phyloP scores from a whole-genome alignment of 1,140 invertebrate species.

The Leptopilina boulardi region DNA sequence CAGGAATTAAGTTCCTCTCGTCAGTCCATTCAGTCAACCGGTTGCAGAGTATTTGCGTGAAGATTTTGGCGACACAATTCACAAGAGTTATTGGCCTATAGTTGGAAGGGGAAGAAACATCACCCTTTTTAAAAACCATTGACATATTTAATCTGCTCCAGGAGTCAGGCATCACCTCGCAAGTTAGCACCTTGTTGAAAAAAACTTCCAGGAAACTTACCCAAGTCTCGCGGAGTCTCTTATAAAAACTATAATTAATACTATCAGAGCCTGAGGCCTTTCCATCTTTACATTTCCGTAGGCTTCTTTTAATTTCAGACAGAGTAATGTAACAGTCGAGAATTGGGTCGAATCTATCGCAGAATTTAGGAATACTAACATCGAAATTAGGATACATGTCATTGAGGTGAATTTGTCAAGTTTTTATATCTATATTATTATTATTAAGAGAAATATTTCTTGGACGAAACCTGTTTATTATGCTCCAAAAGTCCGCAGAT shows the following conservation, averaged over 20 bases:
- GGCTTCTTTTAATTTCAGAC: constrained; percentile 19
- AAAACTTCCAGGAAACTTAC: constrained; percentile 3
- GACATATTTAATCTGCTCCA: too few species aligned
- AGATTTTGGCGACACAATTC: constrained; percentile 51
- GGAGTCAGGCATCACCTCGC: neutral
- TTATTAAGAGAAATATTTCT: neutral
- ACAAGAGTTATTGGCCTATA: constrained; percentile 49
- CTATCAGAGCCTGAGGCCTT: constrained; percentile 48
- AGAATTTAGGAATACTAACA: neutral
- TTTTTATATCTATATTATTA: neutral
- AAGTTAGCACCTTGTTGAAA: constrained; percentile 36
- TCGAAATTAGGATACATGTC: neutral
- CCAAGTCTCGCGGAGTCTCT: constrained; percentile 37
- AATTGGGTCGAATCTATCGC: neutral
- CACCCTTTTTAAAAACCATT: constrained; percentile 53
- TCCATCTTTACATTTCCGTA: constrained; percentile 34
- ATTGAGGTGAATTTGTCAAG: neutral
- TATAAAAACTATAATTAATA: constrained; percentile 41
- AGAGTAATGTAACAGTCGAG: neutral
- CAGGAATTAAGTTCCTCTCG: too few species aligned
- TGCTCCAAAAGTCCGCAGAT: neutral
- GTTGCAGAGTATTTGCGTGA: constrained; percentile 39
- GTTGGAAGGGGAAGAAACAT: constrained; percentile 46
- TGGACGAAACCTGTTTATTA: neutral
- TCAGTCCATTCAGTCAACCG: constrained; percentile 39